Conservation (phyloP, 2,888 invertebrate species). For the Cenopis cana region DNA sequence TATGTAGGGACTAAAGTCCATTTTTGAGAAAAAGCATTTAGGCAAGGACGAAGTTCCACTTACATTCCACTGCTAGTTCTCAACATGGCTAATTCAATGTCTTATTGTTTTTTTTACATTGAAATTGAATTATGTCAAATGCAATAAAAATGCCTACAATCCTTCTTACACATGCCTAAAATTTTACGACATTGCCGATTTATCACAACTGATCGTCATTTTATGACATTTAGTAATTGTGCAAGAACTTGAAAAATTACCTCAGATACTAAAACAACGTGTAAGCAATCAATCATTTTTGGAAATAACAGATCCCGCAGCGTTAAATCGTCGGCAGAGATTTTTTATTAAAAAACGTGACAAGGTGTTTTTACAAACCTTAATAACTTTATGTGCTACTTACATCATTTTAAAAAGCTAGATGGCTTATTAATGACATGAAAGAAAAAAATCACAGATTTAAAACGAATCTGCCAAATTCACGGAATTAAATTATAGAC, state of each 20-base stretch:
- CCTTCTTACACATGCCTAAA: background rate
- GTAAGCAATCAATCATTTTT: slow-evolving; percentile 41
- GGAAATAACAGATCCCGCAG: slow-evolving; percentile 38
- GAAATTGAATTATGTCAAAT: too few species aligned
- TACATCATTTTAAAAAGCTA: background rate
- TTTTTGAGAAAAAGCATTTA: too few species aligned
- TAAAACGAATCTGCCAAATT: too few species aligned
- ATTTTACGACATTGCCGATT: background rate
- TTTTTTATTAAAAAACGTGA: slow-evolving; percentile 37
- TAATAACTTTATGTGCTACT: slow-evolving; percentile 1
- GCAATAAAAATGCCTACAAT: background rate
- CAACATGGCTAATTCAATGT: too few species aligned
- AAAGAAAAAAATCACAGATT: too few species aligned
- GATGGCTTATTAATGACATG: background rate
- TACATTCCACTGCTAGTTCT: too few species aligned
- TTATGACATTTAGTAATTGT: slow-evolving; percentile 14
- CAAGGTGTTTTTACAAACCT: slow-evolving; percentile 24
- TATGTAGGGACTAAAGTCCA: too few species aligned
- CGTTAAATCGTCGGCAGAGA: slow-evolving; percentile 27
- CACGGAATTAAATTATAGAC: too few species aligned
- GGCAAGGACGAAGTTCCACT: too few species aligned
- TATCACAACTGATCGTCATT: slow-evolving; percentile 16
- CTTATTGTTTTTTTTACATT: too few species aligned
- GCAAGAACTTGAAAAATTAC: slow-evolving; percentile 33
- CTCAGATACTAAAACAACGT: slow-evolving; percentile 39